Evolutionary conservation across 2,113 vertebrate genomes (phyloP), one percentile per base, ranked within the genome.

Genomic region (Melanostigma gelatinosum): DNA sequence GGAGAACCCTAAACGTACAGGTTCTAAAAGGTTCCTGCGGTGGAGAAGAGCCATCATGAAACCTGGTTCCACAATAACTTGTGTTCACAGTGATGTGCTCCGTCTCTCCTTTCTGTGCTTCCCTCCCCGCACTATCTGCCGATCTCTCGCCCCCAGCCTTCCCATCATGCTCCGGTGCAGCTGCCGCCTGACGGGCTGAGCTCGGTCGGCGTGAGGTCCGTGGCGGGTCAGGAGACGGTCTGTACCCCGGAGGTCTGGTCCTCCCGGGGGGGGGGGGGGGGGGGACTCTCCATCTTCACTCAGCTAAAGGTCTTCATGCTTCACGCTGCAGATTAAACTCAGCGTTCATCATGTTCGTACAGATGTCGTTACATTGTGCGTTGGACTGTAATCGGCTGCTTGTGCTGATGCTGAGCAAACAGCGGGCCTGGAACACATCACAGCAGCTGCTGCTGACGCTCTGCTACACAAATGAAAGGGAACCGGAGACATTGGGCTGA

Each of bases 261-360:
- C 27, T 4, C 16, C 27, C 24, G 6, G 24, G 5, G n/a, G 24
- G 12, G 46, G 46, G 6, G 24, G 5, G n/a, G 24, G 12, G 46
- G 46, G 7, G 29, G 29, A 15, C 27, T 29, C 61, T n/a, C 62
- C 6, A 0, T 40, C 8, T 7, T 3, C 15, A 16, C n/a, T 18
- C 63, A 67, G 5, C 8, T 11, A 11, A n/a, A 0, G 18, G 12
- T 57, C 15, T 71, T 4, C 6, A 71, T 29, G 29, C 29, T 3
- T 42, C 40, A 42, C 10, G 10, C 40, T 42, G 3, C 42, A 44
- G 42, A 70, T 69, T 18, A 36, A 54, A 20, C 54, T 24, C 40
- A 61, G 65, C 27, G 72, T 73, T 85, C 42, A 38, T 15, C 42
- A 50, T 60, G 48, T 74, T 18, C 58, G 74, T 61, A 55, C 44